Base-by-base conservation (phyloP, 2,113 vertebrate species). In the Thamnophis sirtalis region DNA sequence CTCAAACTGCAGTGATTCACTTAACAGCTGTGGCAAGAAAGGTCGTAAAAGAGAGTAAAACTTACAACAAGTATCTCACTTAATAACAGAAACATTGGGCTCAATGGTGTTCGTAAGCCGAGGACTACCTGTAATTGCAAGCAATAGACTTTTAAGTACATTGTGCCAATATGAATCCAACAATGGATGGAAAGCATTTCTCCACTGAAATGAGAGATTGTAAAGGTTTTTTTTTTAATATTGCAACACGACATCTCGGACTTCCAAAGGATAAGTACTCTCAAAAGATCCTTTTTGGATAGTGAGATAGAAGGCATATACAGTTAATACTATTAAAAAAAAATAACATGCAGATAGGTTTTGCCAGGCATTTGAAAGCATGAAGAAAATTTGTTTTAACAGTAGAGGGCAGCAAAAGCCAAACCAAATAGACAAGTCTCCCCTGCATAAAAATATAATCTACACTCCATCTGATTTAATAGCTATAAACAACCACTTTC, bases 391-490 rank as follows among this genome's bases (percentile, higher is more conserved):
- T 38, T 3, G 17, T 33, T 33, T 33, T 9, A 89, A 58, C 91
- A 84, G 26, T 21, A 92, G 91, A 11, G 68, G 87, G 91, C 91
- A 89, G 53, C 68, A 84, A 89, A 48, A 85, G 43, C 9, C 91
- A 84, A 58, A 48, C 3, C 56, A 88, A 28, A 9, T 28, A 22
- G 19, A 28, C 15, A 88, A 84, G 1, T 49, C 11, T 55, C 50
- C 24, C 15, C 17, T 5, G 50, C 24, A 5, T 7, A 26, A 24
- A n/a, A 58, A 3, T 9, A 86, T 24, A 22, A 17, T 26, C 11
- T 4, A 11, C 24, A 33, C 7, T 22, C 54, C 43, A 50, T 50
- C n/a, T 15, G 5, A 26, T 48, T 21, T 48, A 43, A 43, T 85
- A 43, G 9, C 90, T 43, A 58, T 9, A 50, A 60, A 86, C 26